Base-by-base conservation (phyloP, 1,140 invertebrate genomes). In the Drosophila tropicalis region DNA sequence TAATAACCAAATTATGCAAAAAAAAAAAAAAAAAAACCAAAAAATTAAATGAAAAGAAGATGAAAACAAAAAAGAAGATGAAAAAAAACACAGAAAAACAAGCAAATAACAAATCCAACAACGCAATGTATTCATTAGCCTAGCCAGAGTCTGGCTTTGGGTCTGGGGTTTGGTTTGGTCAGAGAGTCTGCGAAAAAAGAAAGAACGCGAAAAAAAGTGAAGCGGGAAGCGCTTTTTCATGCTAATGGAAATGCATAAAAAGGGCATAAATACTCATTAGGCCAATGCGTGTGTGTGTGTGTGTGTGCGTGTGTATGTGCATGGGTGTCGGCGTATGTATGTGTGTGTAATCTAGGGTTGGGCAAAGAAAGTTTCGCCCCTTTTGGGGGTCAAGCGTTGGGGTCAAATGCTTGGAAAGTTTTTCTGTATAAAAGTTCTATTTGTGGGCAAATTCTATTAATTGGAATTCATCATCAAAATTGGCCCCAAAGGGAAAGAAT, bases 161-260 rank as follows among this genome's bases (percentile, higher is more conserved):
- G 44, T 22, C 44, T 51, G 44, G 12, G 12, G 36, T 36, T 12
- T 36, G 34, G 44, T 51, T 17, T 10, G 39, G 70, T 22, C 34
- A 32, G 41, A 44, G 57, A 44, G 39, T n/a, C 19, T 29, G 58
- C 15, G 57, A 63, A 67, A 57, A 41, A 29, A 34, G 13, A 41
- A 36, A 25, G 19, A 36, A 56, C 47, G 72, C 66, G 41, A 76
- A 76, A 62, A 76, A 61, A 76, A 70, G 29, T 72, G 41, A 32
- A 54, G 41, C 15, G 54, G 40, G 66, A 34, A 70, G 44, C 60
- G 39, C 68, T 64, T 29, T 69, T 60, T 76, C 55, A 87, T 86
- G 82, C 83, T 86, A 86, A 86, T 86, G 82, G 83, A 73, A 87
- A 86, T 86, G 76, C 82, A 86, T 86, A 86, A 86, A 87, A 86